Evolutionary conservation across 2,888 invertebrate species (phyloP).

Genomic region (Ophion ventricosus): DNA sequence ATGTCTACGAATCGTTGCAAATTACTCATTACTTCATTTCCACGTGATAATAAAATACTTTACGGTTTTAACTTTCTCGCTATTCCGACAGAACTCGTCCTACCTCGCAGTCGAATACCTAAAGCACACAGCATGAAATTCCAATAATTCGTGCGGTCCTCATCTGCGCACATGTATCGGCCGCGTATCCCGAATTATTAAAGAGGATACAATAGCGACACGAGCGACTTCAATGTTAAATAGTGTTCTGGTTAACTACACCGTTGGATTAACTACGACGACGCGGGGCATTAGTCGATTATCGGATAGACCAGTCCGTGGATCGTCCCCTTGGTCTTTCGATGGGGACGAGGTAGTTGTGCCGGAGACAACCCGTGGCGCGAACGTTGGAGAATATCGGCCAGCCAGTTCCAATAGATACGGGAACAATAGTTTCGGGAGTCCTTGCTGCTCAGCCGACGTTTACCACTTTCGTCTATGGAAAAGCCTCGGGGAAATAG

Average conservation of each 20-base stretch:
- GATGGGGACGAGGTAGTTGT: constrained; percentile 1
- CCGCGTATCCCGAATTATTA: not conserved
- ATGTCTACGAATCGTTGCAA: not conserved
- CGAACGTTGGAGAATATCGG: constrained; percentile 52
- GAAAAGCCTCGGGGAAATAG: constrained; percentile 20
- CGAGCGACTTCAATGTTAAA: constrained; percentile 2
- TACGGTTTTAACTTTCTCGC: not conserved
- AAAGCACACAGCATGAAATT: not conserved
- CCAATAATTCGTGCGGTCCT: not conserved
- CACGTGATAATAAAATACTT: not conserved
- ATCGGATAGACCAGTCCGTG: constrained; percentile 34
- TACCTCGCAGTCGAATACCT: not conserved
- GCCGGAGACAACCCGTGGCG: constrained; percentile 32
- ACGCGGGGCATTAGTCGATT: constrained; percentile 41
- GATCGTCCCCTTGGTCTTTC: constrained; percentile 22
- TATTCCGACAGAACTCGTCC: not conserved
- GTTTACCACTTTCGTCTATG: constrained; percentile 37
- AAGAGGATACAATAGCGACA: constrained; percentile 2
- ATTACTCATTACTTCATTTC: not conserved
- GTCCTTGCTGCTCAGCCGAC: constrained; percentile 47
- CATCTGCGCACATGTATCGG: too few species aligned
- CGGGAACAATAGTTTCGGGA: constrained; percentile 62
- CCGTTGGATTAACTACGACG: constrained; percentile 30
- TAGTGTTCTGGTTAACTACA: not conserved
- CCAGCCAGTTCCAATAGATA: constrained; percentile 60